A percentile compares a stretch with the other conserved stretches of the same genome.
Evolutionary conservation across 2,113 vertebrate genomes (phyloP).

Genomic region (Pyrgilauda ruficollis): DNA sequence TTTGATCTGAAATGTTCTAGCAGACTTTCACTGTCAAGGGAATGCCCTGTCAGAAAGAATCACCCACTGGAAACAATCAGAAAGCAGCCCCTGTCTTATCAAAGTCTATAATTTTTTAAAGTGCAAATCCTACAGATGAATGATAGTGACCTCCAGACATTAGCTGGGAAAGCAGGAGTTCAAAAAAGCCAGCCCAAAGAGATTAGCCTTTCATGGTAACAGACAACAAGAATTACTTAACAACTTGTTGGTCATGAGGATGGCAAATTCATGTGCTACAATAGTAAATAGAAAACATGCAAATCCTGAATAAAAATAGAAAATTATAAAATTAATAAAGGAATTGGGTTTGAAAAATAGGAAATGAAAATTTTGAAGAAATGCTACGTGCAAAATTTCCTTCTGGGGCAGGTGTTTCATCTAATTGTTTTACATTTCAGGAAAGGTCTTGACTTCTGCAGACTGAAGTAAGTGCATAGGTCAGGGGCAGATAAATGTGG

Average conservation of each 20-base stretch:
- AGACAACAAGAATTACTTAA: not conserved
- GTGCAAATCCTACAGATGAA: slow-evolving; percentile 7
- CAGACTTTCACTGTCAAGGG: slow-evolving; percentile 8
- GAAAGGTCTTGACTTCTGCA: not conserved
- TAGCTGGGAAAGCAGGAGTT: not conserved
- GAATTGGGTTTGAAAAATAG: not conserved
- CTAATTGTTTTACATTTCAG: not conserved
- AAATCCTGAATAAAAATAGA: not conserved
- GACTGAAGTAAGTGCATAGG: not conserved
- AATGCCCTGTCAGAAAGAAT: slow-evolving; percentile 29
- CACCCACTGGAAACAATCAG: slow-evolving; percentile 5
- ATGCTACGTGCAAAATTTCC: not conserved
- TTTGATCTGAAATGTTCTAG: slow-evolving; percentile 17
- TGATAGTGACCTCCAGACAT: slow-evolving; percentile 1
- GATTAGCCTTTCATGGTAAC: not conserved
- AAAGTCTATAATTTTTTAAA: not conserved
- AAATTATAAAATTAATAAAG: not conserved
- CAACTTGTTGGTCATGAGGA: not conserved
- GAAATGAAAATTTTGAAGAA: not conserved
- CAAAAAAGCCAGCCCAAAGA: not conserved
- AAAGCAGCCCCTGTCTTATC: not conserved
- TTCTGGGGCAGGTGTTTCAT: not conserved
- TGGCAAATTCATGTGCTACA: not conserved
- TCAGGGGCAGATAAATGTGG: not conserved
- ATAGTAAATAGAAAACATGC: not conserved